Evolutionary conservation across 2,888 invertebrate genomes (phyloP).

Genomic region (Augochlorella aurata): DNA sequence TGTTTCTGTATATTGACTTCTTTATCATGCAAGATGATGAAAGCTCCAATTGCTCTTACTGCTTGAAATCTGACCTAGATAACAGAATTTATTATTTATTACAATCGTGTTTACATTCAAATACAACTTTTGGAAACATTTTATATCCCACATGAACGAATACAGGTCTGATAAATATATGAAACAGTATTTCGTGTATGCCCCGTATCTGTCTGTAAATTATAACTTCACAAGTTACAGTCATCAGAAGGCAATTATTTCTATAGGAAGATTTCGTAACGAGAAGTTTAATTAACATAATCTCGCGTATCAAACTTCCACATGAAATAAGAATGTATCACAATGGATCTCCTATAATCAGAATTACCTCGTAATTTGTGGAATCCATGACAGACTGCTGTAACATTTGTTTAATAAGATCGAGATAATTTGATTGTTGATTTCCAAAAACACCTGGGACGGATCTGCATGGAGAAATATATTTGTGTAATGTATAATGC

Average conservation of each 20-base stretch:
- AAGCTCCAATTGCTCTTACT: slow-evolving; percentile 92
- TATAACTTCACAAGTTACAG: slow-evolving; percentile 83
- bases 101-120: not conserved
- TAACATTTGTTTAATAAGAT: slow-evolving; percentile 97
- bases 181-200: slow-evolving; percentile 77
- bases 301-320: slow-evolving; percentile 78
- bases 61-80: slow-evolving; percentile 88
- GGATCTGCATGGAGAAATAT: slow-evolving; percentile 84
- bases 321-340: slow-evolving; percentile 17
- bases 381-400: slow-evolving; percentile 90
- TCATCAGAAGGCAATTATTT: slow-evolving; percentile 83
- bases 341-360: slow-evolving; percentile 4
- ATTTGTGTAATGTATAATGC: not conserved
- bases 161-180: not conserved
- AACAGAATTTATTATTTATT: slow-evolving; percentile 26
- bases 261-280: slow-evolving; percentile 82
- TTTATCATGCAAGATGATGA: slow-evolving; percentile 96
- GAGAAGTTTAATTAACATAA: slow-evolving; percentile 57
- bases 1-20: slow-evolving; percentile 95
- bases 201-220: slow-evolving; percentile 85
- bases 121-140: not conserved
- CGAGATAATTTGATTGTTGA: slow-evolving; percentile 94
- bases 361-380: slow-evolving; percentile 86
- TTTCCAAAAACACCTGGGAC: slow-evolving; percentile 99
- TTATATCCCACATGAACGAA: slow-evolving; percentile 4